These are phyloP conservation scores for Anas capensis DNA, from an alignment of 2,797 vertebrate genomes.

Conservation along the genomic window DNA sequence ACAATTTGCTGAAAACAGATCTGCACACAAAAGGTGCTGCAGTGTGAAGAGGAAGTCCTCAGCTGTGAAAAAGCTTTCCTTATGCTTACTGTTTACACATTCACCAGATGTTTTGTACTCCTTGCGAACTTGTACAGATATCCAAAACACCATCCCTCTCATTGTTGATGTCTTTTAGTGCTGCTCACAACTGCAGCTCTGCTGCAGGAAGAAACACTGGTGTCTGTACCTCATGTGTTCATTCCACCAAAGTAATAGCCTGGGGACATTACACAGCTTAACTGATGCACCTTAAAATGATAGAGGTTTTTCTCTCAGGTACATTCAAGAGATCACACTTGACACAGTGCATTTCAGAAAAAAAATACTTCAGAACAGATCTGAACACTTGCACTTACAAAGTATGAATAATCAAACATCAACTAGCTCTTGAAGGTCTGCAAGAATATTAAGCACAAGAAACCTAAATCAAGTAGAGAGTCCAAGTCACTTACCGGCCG, in stretches of 20 bases:
- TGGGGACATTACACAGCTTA: not conserved
- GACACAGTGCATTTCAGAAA: not conserved
- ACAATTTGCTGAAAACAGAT: not conserved
- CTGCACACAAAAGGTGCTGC: not conserved
- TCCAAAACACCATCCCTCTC: not conserved
- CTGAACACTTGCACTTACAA: not conserved
- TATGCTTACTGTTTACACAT: not conserved
- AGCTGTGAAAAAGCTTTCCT: not conserved
- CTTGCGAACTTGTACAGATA: not conserved
- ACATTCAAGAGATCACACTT: not conserved
- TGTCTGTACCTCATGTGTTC: not conserved
- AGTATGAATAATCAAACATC: not conserved
- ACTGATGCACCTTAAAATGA: not conserved
- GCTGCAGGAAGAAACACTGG: not conserved
- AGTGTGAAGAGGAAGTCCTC: not conserved
- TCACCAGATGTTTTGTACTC: not conserved
- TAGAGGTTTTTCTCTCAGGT: not conserved
- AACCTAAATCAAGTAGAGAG: not conserved
- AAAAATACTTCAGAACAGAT: not conserved
- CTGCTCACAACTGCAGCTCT: not conserved
- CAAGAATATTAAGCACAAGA: not conserved
- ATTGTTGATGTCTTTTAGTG: not conserved
- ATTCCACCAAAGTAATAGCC: not conserved
- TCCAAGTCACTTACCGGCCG: conserved; percentile 82
- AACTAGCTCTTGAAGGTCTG: not conserved